Evolutionary conservation across 2,888 invertebrate genomes (phyloP).

Genomic region (Tenthredo scrophulariae): DNA sequence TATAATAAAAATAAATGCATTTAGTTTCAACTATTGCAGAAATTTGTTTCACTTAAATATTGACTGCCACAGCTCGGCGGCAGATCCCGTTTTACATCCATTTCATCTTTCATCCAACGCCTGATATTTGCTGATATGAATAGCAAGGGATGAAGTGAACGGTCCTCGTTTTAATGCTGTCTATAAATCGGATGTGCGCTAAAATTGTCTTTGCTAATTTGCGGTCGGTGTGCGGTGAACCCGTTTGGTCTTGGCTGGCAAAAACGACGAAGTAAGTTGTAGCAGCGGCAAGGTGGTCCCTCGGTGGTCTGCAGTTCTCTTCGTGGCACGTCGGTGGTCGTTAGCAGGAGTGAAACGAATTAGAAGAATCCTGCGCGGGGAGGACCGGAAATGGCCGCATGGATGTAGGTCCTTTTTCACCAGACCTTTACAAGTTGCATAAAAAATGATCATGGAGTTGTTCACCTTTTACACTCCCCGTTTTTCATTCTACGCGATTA

Average conservation of each 20-base stretch:
- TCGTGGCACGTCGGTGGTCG: conserved; percentile 48
- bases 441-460: conserved; percentile 26
- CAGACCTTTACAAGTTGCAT: background rate
- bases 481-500: background rate
- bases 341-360: conserved; percentile 60
- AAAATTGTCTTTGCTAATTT: conserved; percentile 52
- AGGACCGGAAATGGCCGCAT: conserved; percentile 47
- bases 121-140: background rate
- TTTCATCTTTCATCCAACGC: background rate
- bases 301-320: conserved; percentile 47
- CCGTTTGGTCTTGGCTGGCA: conserved; percentile 39
- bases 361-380: conserved; percentile 59
- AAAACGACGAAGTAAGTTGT: conserved; percentile 50
- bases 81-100: background rate
- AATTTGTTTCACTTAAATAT: conserved; percentile 21
- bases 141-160: background rate
- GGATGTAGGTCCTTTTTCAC: conserved; percentile 48
- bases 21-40: too few species aligned
- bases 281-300: conserved; percentile 39
- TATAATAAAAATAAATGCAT: too few species aligned
- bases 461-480: background rate
- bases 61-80: background rate
- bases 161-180: background rate
- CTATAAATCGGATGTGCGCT: conserved; percentile 13
- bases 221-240: conserved; percentile 41